Conservation (phyloP, 1,140 invertebrate genomes). For the Cyrtorhinus lividipennis region DNA sequence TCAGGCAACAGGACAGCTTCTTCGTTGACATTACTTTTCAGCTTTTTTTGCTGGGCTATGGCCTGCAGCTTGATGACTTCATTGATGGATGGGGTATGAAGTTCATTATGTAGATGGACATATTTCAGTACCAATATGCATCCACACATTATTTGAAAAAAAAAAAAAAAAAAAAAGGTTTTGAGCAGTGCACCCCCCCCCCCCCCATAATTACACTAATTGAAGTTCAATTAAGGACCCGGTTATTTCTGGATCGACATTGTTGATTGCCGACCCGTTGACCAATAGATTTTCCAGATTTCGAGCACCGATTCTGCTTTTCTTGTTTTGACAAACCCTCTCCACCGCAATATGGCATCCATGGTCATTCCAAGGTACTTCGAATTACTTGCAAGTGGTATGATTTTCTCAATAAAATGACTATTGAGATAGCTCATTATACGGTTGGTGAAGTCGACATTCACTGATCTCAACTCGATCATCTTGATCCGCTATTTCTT, state of each 20-base stretch:
- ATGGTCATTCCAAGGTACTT: background rate
- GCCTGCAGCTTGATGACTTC: background rate
- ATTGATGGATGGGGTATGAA: background rate
- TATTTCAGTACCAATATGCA: background rate
- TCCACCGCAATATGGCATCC: background rate
- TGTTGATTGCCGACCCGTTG: background rate
- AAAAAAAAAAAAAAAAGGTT: background rate
- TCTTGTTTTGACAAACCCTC: background rate
- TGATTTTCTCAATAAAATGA: background rate
- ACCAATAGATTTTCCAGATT: background rate
- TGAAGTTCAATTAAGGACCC: background rate
- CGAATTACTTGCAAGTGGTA: background rate
- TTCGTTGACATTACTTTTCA: background rate
- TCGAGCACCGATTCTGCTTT: background rate
- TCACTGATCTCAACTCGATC: background rate
- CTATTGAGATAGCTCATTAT: background rate
- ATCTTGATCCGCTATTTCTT: background rate
- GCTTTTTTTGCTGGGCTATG: background rate
- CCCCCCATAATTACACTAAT: background rate
- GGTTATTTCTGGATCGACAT: background rate
- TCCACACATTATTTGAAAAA: background rate
- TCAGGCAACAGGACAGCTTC: background rate
- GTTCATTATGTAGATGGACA: background rate
- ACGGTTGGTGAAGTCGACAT: background rate
- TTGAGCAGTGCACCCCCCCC: background rate